Base-by-base conservation (phyloP, 2,888 invertebrate genomes). In the Actias luna region DNA sequence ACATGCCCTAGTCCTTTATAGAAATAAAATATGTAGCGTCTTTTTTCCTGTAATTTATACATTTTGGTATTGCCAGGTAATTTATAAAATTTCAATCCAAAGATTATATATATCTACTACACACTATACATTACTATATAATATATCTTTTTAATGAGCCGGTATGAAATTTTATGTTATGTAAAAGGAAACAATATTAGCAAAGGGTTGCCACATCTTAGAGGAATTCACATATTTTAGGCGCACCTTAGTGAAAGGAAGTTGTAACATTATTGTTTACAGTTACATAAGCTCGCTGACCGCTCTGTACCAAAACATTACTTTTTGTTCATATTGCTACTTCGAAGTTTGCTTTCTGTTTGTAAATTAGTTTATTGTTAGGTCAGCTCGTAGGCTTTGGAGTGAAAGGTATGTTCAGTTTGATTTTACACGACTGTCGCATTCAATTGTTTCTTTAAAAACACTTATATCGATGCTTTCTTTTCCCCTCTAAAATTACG, bases 291-390 rank as follows among this genome's bases (percentile, higher is more conserved):
- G 75, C 71, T 71, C 65, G 46, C 77, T 79, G 79, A 77, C 80
- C 80, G 71, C 69, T 81, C 78, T 78, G 74, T 58, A 36, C 77
- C 79, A 65, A 70, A 77, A 75, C 73, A 74, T 75, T 65, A 72
- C 68, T 70, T 70, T 78, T 78, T 71, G 76, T 77, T 82, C 72
- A 77, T 71, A 71, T 74, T 70, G 70, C 69, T 65, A 72, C 70
- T 72, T 73, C 70, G 69, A 75, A 76, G 74, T 74, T 74, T 68
- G 74, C 82, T 85, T 84, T 84, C 75, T 67, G 78, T 78, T 81
- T 78, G 74, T 77, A 78, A 80, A 81, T 81, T 80, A 79, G 76
- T 76, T 78, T 81, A 71, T 80, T 80, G 78, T 81, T 77, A 74
- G 72, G 70, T 76, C 74, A 75, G 66, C 71, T 61, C 70, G 66